A percentile compares a stretch with the other conserved stretches of the same genome.
Evolutionary conservation across 2,888 invertebrate genomes (phyloP).

Genomic region (Lottia gigantea): DNA sequence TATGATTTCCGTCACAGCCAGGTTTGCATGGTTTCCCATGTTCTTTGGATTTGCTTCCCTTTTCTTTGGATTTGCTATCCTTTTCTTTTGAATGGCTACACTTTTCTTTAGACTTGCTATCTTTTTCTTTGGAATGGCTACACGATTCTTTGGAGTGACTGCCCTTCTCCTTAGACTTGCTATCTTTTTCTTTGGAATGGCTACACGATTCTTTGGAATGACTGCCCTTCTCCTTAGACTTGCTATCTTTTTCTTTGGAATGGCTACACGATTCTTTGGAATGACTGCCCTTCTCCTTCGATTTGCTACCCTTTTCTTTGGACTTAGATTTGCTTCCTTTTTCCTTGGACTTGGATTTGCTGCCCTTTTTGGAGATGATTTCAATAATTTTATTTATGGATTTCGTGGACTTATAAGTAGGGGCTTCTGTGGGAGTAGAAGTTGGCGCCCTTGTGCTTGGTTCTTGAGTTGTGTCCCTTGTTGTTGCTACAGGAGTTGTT

Average conservation of each 20-base stretch:
- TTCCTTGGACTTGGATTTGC: slow-evolving; percentile 9
- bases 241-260: slow-evolving; percentile 11
- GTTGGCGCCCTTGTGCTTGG: too few relatives aligned
- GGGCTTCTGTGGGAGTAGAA: too few relatives aligned
- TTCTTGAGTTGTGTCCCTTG: too few relatives aligned
- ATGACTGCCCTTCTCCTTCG: slow-evolving; percentile 12
- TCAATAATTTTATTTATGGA: too few relatives aligned
- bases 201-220: slow-evolving; percentile 14
- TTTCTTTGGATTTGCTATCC: slow-evolving; percentile 9
- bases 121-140: slow-evolving; percentile 9
- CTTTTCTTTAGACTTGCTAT: background rate
- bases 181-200: background rate
- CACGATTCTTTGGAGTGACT: background rate
- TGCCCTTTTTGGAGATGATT: background rate
- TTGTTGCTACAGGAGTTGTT: too few relatives aligned
- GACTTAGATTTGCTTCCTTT: slow-evolving; percentile 1
- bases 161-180: slow-evolving; percentile 8
- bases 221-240: slow-evolving; percentile 14
- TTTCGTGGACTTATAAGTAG: too few relatives aligned
- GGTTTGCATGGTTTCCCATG: background rate
- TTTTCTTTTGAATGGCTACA: background rate
- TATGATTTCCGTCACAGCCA: too few relatives aligned
- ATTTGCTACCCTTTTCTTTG: slow-evolving; percentile 10
- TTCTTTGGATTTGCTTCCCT: slow-evolving; percentile 4
- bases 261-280: slow-evolving; percentile 3